Evolutionary conservation across 1,140 invertebrate genomes (phyloP).

Genomic region (Listronotus oregonensis): DNA sequence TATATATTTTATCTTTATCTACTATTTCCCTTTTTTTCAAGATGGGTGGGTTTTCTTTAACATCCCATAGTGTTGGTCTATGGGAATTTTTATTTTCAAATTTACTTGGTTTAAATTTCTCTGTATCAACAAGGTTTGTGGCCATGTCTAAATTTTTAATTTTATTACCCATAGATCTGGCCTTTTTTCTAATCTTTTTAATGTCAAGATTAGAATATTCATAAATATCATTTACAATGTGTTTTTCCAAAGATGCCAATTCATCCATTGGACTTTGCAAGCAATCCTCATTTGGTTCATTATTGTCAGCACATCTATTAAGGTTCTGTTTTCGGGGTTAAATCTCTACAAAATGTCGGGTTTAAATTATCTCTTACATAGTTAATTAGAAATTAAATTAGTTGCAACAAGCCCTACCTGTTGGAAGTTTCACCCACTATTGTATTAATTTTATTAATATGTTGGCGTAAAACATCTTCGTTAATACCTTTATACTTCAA

Average conservation of each 20-base stretch:
- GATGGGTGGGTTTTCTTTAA: slow-evolving; percentile 23
- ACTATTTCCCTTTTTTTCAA: slow-evolving; percentile 40
- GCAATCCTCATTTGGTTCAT: slow-evolving; percentile 20
- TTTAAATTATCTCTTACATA: no score
- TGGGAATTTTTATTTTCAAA: background rate
- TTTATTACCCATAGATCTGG: slow-evolving; percentile 33
- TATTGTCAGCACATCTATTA: slow-evolving; percentile 45
- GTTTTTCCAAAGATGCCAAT: slow-evolving; percentile 48
- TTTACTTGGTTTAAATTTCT: background rate
- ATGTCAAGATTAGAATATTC: slow-evolving; percentile 26
- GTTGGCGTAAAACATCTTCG: slow-evolving; percentile 32
- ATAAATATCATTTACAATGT: slow-evolving; percentile 46
- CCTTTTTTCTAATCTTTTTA: slow-evolving; percentile 42
- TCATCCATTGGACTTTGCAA: slow-evolving; percentile 49
- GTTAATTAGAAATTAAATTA: no score
- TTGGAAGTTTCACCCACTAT: background rate
- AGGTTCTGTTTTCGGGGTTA: slow-evolving; percentile 46
- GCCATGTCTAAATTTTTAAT: slow-evolving; percentile 24
- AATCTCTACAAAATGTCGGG: background rate
- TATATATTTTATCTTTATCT: slow-evolving; percentile 41
- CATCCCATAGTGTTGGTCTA: slow-evolving; percentile 40
- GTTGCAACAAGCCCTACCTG: no score
- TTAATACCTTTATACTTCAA: slow-evolving; percentile 44
- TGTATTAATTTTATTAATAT: slow-evolving; percentile 24
- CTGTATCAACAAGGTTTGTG: background rate